These are phyloP conservation scores for Chorisops tibialis DNA, from an alignment of 2,888 invertebrate species.

Conservation along the genomic window DNA sequence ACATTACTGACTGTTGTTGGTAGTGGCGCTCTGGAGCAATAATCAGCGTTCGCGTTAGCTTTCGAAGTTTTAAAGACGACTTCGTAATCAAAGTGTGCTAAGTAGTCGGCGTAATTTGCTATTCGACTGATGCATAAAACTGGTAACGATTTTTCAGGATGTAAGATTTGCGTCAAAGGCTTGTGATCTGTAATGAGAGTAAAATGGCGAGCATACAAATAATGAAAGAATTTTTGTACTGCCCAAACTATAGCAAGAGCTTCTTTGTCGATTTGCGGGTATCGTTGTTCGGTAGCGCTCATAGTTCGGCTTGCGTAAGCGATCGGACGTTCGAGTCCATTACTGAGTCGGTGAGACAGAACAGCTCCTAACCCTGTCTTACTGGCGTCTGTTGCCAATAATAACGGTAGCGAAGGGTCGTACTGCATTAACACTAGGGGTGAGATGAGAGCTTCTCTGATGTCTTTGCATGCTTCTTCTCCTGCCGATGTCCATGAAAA, in stretches of 20 bases:
- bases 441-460: slow-evolving; percentile 18
- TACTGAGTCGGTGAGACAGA: slow-evolving; percentile 24
- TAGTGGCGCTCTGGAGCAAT: slow-evolving; percentile 2
- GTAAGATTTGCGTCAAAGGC: slow-evolving; percentile 28
- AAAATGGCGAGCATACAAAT: slow-evolving; percentile 25
- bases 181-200: slow-evolving; percentile 31
- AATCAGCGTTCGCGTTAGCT: slow-evolving; percentile 6
- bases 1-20: too few relatives aligned
- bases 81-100: slow-evolving; percentile 9
- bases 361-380: slow-evolving; percentile 27
- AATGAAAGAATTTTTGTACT: slow-evolving; percentile 26
- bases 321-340: slow-evolving; percentile 28
- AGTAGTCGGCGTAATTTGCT: slow-evolving; percentile 8
- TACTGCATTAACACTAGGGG: slow-evolving; percentile 29
- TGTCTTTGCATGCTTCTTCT: not conserved
- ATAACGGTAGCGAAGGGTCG: slow-evolving; percentile 26
- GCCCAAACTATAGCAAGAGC: slow-evolving; percentile 31
- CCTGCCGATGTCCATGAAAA: slow-evolving; percentile 1
- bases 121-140: slow-evolving; percentile 16
- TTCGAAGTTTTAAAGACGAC: not conserved
- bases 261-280: slow-evolving; percentile 31
- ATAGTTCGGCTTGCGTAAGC: slow-evolving; percentile 29
- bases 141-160: slow-evolving; percentile 29
- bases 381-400: slow-evolving; percentile 31
- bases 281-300: slow-evolving; percentile 26